These are phyloP conservation scores for Allygus modestus DNA, from an alignment of 2,888 invertebrate species.

Conservation along the genomic window DNA sequence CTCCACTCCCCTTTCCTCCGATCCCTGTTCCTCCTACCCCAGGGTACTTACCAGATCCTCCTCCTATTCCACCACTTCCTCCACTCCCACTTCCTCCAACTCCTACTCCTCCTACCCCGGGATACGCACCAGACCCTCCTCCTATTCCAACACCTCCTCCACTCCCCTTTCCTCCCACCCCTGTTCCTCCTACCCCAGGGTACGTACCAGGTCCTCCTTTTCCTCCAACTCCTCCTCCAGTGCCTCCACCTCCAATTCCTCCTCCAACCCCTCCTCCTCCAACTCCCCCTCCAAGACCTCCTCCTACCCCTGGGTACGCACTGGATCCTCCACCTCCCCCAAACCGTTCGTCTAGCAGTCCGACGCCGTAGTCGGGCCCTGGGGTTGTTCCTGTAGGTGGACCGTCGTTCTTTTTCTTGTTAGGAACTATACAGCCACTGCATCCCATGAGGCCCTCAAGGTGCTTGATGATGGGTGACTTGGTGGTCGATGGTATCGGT, in stretches of 20 bases:
- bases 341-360: slow-evolving; percentile 1
- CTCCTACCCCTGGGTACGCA: not conserved
- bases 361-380: not conserved
- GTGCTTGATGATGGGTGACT: slow-evolving; percentile 70
- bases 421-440: slow-evolving; percentile 79
- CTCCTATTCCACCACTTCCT: too few species aligned
- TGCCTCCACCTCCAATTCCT: not conserved
- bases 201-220: not conserved
- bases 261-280: not conserved
- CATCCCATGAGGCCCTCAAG: slow-evolving; percentile 77
- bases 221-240: not conserved
- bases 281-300: not conserved
- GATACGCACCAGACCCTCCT: not conserved
- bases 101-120: not conserved
- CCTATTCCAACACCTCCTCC: not conserved
- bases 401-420: slow-evolving; percentile 76
- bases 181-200: not conserved
- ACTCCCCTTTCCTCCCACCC: not conserved
- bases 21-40: too few species aligned
- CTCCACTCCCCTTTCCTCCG: too few species aligned
- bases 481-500: slow-evolving; percentile 70
- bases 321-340: not conserved
- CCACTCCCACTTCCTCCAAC: too few species aligned
- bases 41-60: too few species aligned
- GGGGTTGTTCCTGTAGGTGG: slow-evolving; percentile 71